These are phyloP conservation scores for Drosophila nikananu DNA, from an alignment of 1,140 invertebrate species.

Conservation along the genomic window DNA sequence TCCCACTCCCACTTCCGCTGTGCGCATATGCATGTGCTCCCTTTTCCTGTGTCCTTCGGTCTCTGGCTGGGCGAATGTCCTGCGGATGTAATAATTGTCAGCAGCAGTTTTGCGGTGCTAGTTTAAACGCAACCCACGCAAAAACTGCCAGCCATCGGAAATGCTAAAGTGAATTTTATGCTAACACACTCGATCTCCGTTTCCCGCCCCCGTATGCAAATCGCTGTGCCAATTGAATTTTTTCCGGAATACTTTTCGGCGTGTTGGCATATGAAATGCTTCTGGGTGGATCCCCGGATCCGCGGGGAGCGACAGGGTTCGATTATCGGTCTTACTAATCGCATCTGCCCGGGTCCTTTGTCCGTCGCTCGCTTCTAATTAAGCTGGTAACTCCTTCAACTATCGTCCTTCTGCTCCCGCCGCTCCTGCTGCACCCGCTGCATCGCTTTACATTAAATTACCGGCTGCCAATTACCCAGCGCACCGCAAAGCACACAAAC, in stretches of 20 bases:
- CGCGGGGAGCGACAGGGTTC: slow-evolving; percentile 10
- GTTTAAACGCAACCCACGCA: slow-evolving; percentile 68
- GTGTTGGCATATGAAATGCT: slow-evolving; percentile 39
- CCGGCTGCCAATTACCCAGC: slow-evolving; percentile 67
- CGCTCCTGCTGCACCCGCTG: background rate
- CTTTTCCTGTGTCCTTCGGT: slow-evolving; percentile 29
- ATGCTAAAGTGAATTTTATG: slow-evolving; percentile 80
- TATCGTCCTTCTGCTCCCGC: slow-evolving; percentile 11
- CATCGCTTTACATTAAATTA: slow-evolving; percentile 63
- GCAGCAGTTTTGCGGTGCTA: slow-evolving; percentile 76
- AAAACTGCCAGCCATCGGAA: slow-evolving; percentile 66
- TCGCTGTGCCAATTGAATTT: slow-evolving; percentile 27
- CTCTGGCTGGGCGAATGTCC: slow-evolving; percentile 49
- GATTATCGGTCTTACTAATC: slow-evolving; percentile 39
- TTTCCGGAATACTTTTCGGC: slow-evolving; percentile 22
- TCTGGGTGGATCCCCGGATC: background rate
- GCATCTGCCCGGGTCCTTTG: slow-evolving; percentile 29
- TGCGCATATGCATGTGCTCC: slow-evolving; percentile 28
- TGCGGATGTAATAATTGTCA: slow-evolving; percentile 83
- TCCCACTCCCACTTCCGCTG: slow-evolving; percentile 55
- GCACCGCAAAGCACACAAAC: slow-evolving; percentile 53
- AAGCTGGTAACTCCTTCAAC: slow-evolving; percentile 43
- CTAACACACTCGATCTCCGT: slow-evolving; percentile 32
- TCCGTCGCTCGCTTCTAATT: slow-evolving; percentile 24
- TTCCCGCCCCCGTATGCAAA: background rate